phyloP scores from a whole-genome alignment of 2,113 vertebrate species.

The Nannobrachium achirus region DNA sequence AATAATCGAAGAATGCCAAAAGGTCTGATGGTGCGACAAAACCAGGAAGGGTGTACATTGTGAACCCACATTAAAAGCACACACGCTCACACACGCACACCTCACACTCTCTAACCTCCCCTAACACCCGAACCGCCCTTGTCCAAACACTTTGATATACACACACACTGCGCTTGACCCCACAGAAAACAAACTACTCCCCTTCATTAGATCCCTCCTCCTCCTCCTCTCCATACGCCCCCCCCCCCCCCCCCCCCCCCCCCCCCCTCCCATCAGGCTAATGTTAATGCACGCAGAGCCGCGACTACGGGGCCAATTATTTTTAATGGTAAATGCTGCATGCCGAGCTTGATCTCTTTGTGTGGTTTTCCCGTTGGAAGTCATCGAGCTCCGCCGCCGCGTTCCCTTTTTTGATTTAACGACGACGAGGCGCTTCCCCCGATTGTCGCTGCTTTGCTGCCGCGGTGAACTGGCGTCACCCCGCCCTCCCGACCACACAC shows the following conservation, averaged over 20 bases:
- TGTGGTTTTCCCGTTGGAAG: constrained; percentile 7
- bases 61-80: no score
- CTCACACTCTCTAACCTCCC: constrained; percentile 1
- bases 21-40: no score
- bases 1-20: no score
- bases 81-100: background rate
- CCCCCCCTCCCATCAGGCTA: constrained; percentile 2
- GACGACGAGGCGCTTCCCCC: constrained; percentile 13
- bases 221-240: constrained; percentile 36
- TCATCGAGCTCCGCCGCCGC: constrained; percentile 11
- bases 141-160: background rate
- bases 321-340: constrained; percentile 67
- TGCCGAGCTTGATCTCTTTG: constrained; percentile 25
- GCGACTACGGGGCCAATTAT: constrained; percentile 56
- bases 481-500: background rate
- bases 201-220: constrained; percentile 34
- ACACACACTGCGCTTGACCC: constrained; percentile 34
- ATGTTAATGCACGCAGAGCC: constrained; percentile 31
- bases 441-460: constrained; percentile 6
- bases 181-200: constrained; percentile 48
- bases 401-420: constrained; percentile 31
- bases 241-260: constrained; percentile 8
- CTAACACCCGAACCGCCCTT: background rate
- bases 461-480: background rate
- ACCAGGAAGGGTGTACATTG: no score